Evolutionary conservation across 2,888 invertebrate species (phyloP).

Genomic region (Suillia variegata): DNA sequence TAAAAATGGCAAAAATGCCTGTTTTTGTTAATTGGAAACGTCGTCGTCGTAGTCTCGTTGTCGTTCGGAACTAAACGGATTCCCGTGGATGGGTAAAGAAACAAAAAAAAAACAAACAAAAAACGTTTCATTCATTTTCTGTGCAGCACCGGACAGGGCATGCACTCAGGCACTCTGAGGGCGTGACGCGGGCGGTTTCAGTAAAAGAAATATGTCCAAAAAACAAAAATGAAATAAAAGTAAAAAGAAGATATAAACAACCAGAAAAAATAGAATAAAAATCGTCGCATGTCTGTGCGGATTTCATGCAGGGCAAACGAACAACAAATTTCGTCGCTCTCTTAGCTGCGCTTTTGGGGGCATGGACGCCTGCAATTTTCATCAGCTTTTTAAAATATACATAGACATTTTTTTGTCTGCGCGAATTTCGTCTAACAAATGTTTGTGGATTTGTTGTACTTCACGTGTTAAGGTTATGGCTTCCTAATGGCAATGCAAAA

Average conservation of each 20-base stretch:
- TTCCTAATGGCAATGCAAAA: not conserved
- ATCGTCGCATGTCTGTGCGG: constrained; percentile 34
- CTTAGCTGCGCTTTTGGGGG: constrained; percentile 3
- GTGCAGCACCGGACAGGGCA: constrained; percentile 11
- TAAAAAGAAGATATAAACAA: constrained; percentile 7
- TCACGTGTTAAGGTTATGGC: not conserved
- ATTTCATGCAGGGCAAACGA: constrained; percentile 22
- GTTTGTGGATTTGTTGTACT: too few species aligned
- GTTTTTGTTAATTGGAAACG: constrained; percentile 39
- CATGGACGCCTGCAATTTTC: not conserved
- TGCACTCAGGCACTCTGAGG: too few species aligned
- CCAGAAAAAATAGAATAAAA: too few species aligned
- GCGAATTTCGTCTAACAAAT: too few species aligned
- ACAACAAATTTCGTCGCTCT: not conserved
- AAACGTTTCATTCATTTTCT: not conserved
- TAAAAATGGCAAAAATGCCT: constrained; percentile 19
- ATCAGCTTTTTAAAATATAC: not conserved
- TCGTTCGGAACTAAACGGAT: too few species aligned
- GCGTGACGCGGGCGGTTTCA: too few species aligned
- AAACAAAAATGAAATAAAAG: too few species aligned
- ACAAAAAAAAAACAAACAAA: too few species aligned
- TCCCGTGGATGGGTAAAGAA: too few species aligned
- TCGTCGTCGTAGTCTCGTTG: too few species aligned
- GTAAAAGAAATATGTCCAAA: too few species aligned
- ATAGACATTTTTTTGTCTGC: not conserved